A percentile compares a stretch with the other conserved stretches of the same genome.
Conservation (phyloP, 1,140 invertebrate genomes). For the Ericerus pela region DNA sequence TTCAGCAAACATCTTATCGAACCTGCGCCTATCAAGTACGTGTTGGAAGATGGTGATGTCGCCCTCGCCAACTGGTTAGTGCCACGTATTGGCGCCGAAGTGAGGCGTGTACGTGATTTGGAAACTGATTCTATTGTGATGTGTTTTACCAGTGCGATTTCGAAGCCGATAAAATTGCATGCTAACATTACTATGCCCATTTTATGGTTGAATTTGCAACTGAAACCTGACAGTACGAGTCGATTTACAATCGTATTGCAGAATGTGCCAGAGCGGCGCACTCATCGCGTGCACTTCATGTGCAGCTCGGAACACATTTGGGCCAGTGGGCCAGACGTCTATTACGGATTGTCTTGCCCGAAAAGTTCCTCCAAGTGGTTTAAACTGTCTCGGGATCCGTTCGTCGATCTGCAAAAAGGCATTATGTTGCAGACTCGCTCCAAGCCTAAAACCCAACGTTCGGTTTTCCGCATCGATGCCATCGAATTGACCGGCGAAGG, state of each 20-base stretch:
- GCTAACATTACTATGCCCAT: background rate
- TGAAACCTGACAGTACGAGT: background rate
- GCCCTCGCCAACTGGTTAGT: constrained; percentile 47
- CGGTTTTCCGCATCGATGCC: constrained; percentile 35
- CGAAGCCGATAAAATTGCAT: background rate
- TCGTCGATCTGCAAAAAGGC: constrained; percentile 83
- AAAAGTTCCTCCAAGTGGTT: constrained; percentile 47
- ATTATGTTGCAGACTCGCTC: background rate
- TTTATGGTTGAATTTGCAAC: background rate
- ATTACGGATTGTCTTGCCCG: constrained; percentile 69
- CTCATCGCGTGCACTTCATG: background rate
- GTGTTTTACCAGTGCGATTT: constrained; percentile 50
- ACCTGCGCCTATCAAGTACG: constrained; percentile 47
- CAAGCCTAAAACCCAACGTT: constrained; percentile 20
- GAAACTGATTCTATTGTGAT: constrained; percentile 41
- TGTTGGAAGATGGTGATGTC: constrained; percentile 52
- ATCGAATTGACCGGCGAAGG: constrained; percentile 60
- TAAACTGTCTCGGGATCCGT: constrained; percentile 68
- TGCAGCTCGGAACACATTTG: background rate
- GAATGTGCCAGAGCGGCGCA: background rate
- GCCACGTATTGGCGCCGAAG: constrained; percentile 39
- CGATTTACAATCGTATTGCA: background rate
- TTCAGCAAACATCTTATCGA: constrained; percentile 88
- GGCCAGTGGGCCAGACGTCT: constrained; percentile 49
- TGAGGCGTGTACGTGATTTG: constrained; percentile 40